Evolutionary conservation across 2,888 invertebrate species (phyloP).

Genomic region (Ceramica pisi): DNA sequence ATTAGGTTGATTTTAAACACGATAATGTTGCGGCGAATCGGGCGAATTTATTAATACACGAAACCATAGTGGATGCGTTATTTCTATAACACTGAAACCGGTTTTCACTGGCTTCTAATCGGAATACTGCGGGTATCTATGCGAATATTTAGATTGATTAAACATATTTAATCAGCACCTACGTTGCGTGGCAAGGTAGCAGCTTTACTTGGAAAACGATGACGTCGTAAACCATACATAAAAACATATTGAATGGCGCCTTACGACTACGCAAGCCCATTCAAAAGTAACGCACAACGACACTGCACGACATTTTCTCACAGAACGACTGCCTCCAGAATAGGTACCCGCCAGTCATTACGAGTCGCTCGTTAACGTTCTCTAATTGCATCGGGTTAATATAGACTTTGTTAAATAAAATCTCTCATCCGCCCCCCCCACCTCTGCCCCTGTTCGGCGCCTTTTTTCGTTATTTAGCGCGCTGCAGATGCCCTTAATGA

Average conservation of each 20-base stretch:
- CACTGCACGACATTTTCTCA: neutral
- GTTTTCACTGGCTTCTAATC: constrained; percentile 19
- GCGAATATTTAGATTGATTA: constrained; percentile 10
- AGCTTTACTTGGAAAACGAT: neutral
- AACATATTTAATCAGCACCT: constrained; percentile 5
- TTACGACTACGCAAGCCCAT: neutral
- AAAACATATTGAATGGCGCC: neutral
- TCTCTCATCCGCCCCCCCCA: constrained; percentile 84
- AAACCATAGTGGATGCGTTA: constrained; percentile 1
- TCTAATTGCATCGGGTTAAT: constrained; percentile 91
- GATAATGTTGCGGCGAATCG: neutral
- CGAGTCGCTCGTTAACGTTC: constrained; percentile 89
- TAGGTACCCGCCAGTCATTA: constrained; percentile 87
- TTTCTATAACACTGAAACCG: neutral
- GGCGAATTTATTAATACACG: neutral
- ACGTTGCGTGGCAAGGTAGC: neutral
- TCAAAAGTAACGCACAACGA: constrained; percentile 5
- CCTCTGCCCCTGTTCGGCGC: constrained; percentile 64
- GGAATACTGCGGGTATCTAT: neutral
- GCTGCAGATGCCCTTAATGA: constrained; percentile 91
- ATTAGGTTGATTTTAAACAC: neutral
- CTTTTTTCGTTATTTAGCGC: constrained; percentile 89
- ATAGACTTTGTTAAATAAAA: constrained; percentile 91
- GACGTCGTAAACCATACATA: neutral
- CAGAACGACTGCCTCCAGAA: constrained; percentile 72